Evolutionary conservation across 1,140 invertebrate genomes (phyloP).

Genomic region (Phymastichus coffea): DNA sequence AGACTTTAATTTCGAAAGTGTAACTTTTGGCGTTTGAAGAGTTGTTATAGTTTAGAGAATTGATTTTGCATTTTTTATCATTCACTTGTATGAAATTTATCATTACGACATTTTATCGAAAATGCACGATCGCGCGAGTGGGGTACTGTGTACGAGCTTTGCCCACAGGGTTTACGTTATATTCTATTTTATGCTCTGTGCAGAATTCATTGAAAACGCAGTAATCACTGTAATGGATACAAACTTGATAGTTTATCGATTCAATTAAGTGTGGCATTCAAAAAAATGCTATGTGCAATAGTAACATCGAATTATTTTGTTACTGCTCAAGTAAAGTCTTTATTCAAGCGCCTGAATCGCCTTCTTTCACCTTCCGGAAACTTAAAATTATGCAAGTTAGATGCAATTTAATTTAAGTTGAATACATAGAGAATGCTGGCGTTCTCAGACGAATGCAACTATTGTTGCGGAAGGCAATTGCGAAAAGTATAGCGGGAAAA

Average conservation of each 20-base stretch:
- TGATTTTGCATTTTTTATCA: constrained; percentile 17
- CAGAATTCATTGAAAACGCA: constrained; percentile 24
- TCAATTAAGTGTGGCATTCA: background rate
- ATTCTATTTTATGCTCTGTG: constrained; percentile 12
- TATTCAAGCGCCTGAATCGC: constrained; percentile 24
- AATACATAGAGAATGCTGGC: constrained; percentile 26
- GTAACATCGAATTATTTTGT: background rate
- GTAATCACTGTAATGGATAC: constrained; percentile 25
- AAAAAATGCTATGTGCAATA: background rate
- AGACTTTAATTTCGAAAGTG: constrained; percentile 20
- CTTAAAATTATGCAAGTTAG: constrained; percentile 3
- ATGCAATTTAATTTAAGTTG: constrained; percentile 8
- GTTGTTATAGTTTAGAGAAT: constrained; percentile 15
- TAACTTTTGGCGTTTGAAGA: constrained; percentile 25
- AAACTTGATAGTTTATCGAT: constrained; percentile 8
- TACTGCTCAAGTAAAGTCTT: constrained; percentile 6
- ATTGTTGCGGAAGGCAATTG: constrained; percentile 1
- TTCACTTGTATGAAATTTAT: constrained; percentile 10
- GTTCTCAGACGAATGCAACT: constrained; percentile 19
- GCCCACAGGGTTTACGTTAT: constrained; percentile 14
- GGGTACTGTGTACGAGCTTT: constrained; percentile 17
- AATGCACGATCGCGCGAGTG: constrained; percentile 18
- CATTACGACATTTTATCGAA: constrained; percentile 20
- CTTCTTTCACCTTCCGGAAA: constrained; percentile 23
- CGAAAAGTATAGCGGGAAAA: background rate